Base-by-base conservation (phyloP, 92 coral and sea anemone genomes). In the Pocillopora meandrina region DNA sequence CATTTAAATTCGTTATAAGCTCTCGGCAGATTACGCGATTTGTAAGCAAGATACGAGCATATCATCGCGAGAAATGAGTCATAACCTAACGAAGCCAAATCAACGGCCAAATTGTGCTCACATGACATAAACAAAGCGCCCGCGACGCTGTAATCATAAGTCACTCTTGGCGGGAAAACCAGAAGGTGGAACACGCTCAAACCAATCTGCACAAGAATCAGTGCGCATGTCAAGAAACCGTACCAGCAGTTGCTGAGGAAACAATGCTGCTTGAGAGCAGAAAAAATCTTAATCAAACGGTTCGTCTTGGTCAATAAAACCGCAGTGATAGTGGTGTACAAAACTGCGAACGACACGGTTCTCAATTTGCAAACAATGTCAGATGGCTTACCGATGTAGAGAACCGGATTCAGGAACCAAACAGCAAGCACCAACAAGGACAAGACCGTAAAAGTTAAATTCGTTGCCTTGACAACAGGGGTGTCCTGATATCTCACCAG, bases 251-350 rank as follows among this genome's bases (percentile, higher is more conserved):
- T 97, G 87, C 93, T 90, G 56, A 97, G 95, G 49, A 95, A 93
- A 17, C 95, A 91, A 20, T 73, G 93, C 90, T 57, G 86, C 83
- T 71, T 92, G 13, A 92, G 76, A 13, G 95, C 92, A 58, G 95
- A 89, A 88, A 97, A 97, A 56, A 97, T 97, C 16, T 91, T 93
- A 14, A 97, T 90, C 57, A 97, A 92, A 33, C 99, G 91, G 35
- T 92, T 94, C 2, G 99, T 97, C 81, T 97, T 97, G 76, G 99
- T 92, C 19, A 97, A 89, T 52, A 97, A 92, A 61, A 93, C 89
- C 8, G 98, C 92, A 73, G 93, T 92, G 26, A 95, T 98, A 12
- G 98, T 88, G 20, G 98, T 92, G 86, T 94, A 94, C 17, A 93
- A 72, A 9, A 94, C 63, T 16, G 93, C 88, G 26, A 90, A 87